Evolutionary conservation across 2,888 invertebrate species (phyloP), one percentile per base, ranked within the genome.

Genomic region (Tubulanus polymorphus): DNA sequence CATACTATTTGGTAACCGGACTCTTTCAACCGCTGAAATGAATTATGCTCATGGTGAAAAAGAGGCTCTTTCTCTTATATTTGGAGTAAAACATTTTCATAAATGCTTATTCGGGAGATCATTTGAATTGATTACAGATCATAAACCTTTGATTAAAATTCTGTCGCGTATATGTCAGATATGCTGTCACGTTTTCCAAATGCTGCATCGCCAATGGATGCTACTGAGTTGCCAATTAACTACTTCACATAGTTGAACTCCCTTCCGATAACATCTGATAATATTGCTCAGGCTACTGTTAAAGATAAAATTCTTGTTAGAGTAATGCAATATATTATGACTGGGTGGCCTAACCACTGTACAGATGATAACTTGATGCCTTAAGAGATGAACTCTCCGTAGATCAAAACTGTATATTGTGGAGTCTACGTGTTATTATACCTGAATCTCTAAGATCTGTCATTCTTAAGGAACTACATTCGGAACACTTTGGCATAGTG

Each of bases 401-500:
- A 0, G 51, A 59, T 6, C 8, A 59, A 20, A 64, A 61, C 2
- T 57, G 63, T 53, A 29, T 71, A 12, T 26, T 72, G 26, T 50
- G 59, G n/a, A 59, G 56, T n/a, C 37, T 59, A 6, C 51, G 64
- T 6, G 57, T 68, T 3, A 56, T 70, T 3, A 61, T 71, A 30
- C 69, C 71, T 2, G 32, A n/a, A 8, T 37, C 45, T 8, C 61
- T 63, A 12, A 58, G 54, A 45, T 15, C 35, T 15, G 41, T 49
- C 26, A 56, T 70, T 0, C 53, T 70, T 26, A 37, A 51, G 27
- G 54, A 54, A 46, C 54, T 69, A 3, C 67, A 69, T 56, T 37
- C 51, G 5, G 63, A 63, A 20, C 71, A 72, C 51, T 64, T 63
- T 6, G 70, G 71, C 0, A 63, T 62, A 27, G 46, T 29, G 0